Conservation (phyloP, 92 coral and sea anemone genomes). For the Porites cylindrica region DNA sequence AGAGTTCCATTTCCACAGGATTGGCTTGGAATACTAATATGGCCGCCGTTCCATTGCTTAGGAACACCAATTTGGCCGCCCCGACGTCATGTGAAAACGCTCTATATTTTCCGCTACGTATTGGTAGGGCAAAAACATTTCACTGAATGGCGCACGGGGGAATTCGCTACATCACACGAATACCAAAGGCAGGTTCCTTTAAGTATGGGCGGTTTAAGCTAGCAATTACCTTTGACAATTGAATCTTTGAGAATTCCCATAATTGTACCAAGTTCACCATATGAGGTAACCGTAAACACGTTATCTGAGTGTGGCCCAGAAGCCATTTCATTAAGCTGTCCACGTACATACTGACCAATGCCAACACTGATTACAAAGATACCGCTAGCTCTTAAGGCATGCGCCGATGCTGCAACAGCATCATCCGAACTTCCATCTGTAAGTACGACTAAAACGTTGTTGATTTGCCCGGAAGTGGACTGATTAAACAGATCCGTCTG, state of each 20-base stretch:
- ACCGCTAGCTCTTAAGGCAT: not conserved
- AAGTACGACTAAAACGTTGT: slow-evolving; percentile 5
- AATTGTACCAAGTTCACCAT: slow-evolving; percentile 14
- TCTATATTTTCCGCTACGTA: too few relatives aligned
- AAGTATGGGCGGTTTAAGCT: not conserved
- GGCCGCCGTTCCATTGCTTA: too few relatives aligned
- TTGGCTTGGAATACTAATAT: too few relatives aligned
- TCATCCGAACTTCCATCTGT: slow-evolving; percentile 20
- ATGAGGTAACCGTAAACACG: slow-evolving; percentile 5
- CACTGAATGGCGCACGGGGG: too few relatives aligned
- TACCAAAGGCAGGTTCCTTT: too few relatives aligned
- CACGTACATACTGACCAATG: slow-evolving; percentile 14
- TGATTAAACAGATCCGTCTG: slow-evolving; percentile 7
- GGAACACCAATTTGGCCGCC: too few relatives aligned
- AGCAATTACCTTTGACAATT: not conserved
- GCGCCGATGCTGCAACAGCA: not conserved
- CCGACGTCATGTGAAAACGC: too few relatives aligned
- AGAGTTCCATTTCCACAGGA: too few relatives aligned
- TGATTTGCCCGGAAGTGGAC: not conserved
- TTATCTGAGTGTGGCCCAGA: slow-evolving; percentile 12
- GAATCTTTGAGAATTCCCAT: slow-evolving; percentile 18
- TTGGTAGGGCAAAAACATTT: too few relatives aligned
- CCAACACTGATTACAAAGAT: slow-evolving; percentile 7
- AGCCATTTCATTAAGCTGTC: slow-evolving; percentile 18
- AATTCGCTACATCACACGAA: too few relatives aligned